These are phyloP conservation scores for Monoplex corrugatus DNA, from an alignment of 2,888 invertebrate species.

Conservation along the genomic window DNA sequence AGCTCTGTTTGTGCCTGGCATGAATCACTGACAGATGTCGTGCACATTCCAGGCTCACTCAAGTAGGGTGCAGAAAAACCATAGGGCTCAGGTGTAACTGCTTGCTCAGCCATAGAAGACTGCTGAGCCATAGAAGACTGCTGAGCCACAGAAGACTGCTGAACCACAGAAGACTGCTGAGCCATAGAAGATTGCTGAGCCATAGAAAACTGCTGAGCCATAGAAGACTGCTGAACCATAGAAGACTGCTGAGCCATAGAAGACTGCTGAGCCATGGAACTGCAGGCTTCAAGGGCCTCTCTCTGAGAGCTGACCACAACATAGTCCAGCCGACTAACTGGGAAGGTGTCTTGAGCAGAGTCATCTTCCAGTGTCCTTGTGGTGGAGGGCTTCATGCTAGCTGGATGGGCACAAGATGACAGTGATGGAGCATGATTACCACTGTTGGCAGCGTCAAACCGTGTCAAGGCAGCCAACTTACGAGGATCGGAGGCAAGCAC, in stretches of 20 bases:
- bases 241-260: not conserved
- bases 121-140: not conserved
- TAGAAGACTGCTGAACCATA: not conserved
- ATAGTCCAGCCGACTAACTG: conserved; percentile 26
- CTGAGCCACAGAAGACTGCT: too few relatives aligned
- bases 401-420: not conserved
- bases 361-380: not conserved
- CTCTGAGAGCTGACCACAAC: conserved; percentile 10
- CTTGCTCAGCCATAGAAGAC: not conserved
- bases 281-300: conserved; percentile 29
- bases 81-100: not conserved
- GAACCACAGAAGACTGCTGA: too few relatives aligned
- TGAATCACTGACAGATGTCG: not conserved
- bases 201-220: not conserved
- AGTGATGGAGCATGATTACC: not conserved
- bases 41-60: not conserved
- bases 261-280: not conserved
- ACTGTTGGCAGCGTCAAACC: not conserved
- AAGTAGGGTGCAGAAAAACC: not conserved
- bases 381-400: not conserved
- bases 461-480: conserved; percentile 29
- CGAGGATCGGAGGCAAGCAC: conserved; percentile 37
- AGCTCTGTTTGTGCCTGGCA: not conserved
- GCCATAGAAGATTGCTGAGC: not conserved
- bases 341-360: not conserved